Conservation (phyloP, 2,888 invertebrate species). For the Erebia aethiops region DNA sequence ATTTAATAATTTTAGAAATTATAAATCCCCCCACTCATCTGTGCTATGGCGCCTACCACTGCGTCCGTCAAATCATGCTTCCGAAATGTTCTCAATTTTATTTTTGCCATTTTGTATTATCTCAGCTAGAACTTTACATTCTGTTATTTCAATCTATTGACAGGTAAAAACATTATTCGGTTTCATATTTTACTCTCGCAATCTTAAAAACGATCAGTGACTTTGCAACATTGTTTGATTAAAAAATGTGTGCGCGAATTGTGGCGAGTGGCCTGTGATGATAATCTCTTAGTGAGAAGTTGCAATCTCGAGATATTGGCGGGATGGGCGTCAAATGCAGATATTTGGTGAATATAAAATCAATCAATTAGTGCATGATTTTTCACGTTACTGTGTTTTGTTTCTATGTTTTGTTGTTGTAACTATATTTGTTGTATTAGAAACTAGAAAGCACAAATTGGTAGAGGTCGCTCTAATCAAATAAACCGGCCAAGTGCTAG, state of each 20-base stretch:
- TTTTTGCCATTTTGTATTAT: neutral
- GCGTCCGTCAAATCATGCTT: no score
- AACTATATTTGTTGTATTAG: neutral
- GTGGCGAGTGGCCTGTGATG: neutral
- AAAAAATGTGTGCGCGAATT: neutral
- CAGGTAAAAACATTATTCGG: neutral
- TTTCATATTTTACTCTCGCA: neutral
- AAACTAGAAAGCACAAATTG: neutral
- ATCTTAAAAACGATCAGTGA: neutral
- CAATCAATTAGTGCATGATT: neutral
- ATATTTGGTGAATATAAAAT: conserved; percentile 63
- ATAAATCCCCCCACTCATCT: no score
- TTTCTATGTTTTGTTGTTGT: no score
- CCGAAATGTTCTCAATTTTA: no score
- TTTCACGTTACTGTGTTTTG: neutral
- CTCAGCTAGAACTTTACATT: neutral
- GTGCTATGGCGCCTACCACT: no score
- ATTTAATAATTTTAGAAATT: no score
- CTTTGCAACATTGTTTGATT: neutral
- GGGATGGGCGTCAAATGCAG: conserved; percentile 70
- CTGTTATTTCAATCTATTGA: neutral
- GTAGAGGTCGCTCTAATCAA: no score
- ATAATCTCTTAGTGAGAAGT: neutral
- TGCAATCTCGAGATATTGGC: conserved; percentile 12
- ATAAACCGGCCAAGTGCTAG: no score